Percentiles rank a stretch among this genome's conserved stretches.
Evolutionary conservation across 2,888 invertebrate species (phyloP).

Genomic region (Drosophila dives): DNA sequence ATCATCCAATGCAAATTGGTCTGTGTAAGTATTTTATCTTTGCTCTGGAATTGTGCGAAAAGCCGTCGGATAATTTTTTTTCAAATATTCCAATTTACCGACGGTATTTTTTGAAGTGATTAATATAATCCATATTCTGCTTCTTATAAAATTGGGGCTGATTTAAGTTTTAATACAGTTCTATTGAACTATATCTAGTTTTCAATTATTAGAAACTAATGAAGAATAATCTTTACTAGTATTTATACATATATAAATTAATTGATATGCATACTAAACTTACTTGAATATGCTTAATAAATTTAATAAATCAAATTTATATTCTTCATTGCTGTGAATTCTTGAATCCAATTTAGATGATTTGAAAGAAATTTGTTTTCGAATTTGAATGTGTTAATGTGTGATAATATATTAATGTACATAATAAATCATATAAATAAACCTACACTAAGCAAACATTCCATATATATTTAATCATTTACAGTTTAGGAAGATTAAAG

Average conservation of each 20-base stretch:
- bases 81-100: neutral
- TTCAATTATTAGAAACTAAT: neutral
- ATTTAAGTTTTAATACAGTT: neutral
- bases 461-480: neutral
- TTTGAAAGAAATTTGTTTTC: neutral
- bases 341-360: neutral
- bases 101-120: neutral
- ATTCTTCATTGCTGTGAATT: neutral
- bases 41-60: conserved; percentile 1
- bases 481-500: neutral
- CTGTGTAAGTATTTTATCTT: conserved; percentile 82
- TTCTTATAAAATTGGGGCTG: neutral
- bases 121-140: neutral
- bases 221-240: neutral
- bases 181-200: rapidly evolving
- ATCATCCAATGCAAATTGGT: conserved; percentile 83
- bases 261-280: neutral
- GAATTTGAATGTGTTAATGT: neutral
- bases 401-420: neutral
- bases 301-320: neutral
- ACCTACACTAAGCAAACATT: neutral
- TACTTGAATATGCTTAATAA: neutral
- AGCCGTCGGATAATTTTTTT: conserved; percentile 36
- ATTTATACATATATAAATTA: neutral
- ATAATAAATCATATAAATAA: neutral